Percentiles rank a stretch among this genome's conserved stretches.
Evolutionary conservation across 2,797 vertebrate genomes (phyloP).

Genomic region (Aeoliscus strigatus): DNA sequence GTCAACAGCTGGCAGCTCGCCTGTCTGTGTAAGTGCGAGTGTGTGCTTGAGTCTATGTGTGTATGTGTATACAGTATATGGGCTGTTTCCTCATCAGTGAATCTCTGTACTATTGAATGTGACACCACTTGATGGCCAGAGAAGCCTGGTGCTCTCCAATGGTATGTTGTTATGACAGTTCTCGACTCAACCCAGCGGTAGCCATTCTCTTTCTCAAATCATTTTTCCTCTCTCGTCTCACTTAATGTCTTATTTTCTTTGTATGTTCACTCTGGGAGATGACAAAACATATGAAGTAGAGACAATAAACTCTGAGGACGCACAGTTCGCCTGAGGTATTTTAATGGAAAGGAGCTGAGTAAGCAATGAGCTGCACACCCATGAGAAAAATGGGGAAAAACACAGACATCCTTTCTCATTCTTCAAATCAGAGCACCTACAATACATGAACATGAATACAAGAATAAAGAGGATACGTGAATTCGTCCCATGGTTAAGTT

Average conservation of each 20-base stretch:
- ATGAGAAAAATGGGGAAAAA: constrained; percentile 26
- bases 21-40: constrained; percentile 34
- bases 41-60: constrained; percentile 19
- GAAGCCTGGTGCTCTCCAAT: constrained; percentile 54
- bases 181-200: constrained; percentile 31
- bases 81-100: constrained; percentile 64
- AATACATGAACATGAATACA: too few species aligned
- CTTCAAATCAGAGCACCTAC: too few species aligned
- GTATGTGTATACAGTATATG: constrained; percentile 54
- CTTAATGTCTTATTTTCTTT: constrained; percentile 9
- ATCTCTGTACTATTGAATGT: constrained; percentile 61
- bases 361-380: constrained; percentile 7
- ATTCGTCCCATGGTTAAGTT: too few species aligned
- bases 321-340: constrained; percentile 9
- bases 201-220: constrained; percentile 24
- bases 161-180: constrained; percentile 69
- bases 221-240: background rate
- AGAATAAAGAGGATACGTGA: too few species aligned
- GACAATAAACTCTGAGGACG: constrained; percentile 15
- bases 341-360: constrained; percentile 5
- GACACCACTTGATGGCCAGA: constrained; percentile 62
- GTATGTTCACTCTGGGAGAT: constrained; percentile 18
- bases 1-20: constrained; percentile 70
- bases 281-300: constrained; percentile 34
- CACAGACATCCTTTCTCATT: constrained; percentile 6